Percentiles rank a stretch among this genome's conserved stretches.
phyloP scores from a whole-genome alignment of 2,888 invertebrate species.

The Oxytorus armatus region DNA sequence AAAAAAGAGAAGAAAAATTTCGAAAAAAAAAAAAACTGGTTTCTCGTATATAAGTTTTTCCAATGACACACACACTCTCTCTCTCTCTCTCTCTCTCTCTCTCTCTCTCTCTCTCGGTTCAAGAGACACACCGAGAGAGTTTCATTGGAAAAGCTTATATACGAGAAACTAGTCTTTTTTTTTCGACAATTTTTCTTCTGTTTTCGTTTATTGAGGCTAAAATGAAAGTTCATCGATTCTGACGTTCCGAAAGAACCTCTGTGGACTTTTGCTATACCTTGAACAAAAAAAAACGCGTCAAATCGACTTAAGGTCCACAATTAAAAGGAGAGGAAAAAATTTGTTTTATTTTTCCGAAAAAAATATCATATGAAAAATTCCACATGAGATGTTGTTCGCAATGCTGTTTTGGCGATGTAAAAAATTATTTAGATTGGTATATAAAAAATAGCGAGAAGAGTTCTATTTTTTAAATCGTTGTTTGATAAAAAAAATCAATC shows the following conservation, averaged over 20 bases:
- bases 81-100: background rate
- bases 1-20: background rate
- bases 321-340: no score
- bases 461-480: no score
- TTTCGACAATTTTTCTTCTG: background rate
- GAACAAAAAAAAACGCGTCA: conserved; percentile 15
- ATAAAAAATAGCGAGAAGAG: no score
- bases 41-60: conserved; percentile 36
- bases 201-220: background rate
- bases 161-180: conserved; percentile 32
- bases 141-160: conserved; percentile 25
- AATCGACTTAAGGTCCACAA: background rate
- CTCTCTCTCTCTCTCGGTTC: background rate
- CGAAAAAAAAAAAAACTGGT: conserved; percentile 25
- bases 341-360: conserved; percentile 9
- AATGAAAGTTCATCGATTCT: conserved; percentile 53
- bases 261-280: background rate
- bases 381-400: no score
- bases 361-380: no score
- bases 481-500: no score
- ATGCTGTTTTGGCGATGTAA: no score
- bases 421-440: no score
- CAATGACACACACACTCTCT: conserved; percentile 25
- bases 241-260: no score
- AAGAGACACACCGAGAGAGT: background rate